Percentiles rank a stretch among this genome's conserved stretches.
phyloP scores from a whole-genome alignment of 2,888 invertebrate genomes.

The Spilosoma lubricipeda region DNA sequence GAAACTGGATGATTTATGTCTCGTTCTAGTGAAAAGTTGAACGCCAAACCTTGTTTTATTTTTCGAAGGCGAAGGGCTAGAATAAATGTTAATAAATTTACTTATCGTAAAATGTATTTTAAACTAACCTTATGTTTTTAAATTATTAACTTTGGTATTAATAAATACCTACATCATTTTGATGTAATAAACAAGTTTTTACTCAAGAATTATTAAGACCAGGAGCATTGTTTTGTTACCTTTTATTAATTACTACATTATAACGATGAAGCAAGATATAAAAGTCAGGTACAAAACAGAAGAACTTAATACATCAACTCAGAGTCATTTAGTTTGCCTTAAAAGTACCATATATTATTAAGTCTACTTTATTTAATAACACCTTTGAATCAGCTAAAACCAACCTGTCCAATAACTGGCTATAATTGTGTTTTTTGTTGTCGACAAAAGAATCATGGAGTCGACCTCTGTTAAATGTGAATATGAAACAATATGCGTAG shows the following conservation, averaged over 20 bases:
- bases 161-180: background rate
- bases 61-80: too few species aligned
- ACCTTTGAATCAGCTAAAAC: conserved; percentile 52
- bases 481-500: conserved; percentile 65
- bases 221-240: background rate
- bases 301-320: conserved; percentile 18
- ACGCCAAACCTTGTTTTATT: background rate
- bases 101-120: background rate
- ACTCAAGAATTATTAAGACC: background rate
- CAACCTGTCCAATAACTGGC: conserved; percentile 56
- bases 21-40: background rate
- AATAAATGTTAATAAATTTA: background rate
- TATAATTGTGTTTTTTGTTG: conserved; percentile 63
- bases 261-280: background rate
- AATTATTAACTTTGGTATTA: background rate
- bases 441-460: conserved; percentile 60
- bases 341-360: conserved; percentile 43
- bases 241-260: background rate
- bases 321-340: conserved; percentile 29
- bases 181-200: background rate
- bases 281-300: conserved; percentile 4
- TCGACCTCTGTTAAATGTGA: conserved; percentile 66
- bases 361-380: conserved; percentile 52
- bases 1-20: background rate
- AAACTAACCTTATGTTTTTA: background rate